phyloP scores from a whole-genome alignment of 1,140 invertebrate genomes.

The Drosophila pachea region DNA sequence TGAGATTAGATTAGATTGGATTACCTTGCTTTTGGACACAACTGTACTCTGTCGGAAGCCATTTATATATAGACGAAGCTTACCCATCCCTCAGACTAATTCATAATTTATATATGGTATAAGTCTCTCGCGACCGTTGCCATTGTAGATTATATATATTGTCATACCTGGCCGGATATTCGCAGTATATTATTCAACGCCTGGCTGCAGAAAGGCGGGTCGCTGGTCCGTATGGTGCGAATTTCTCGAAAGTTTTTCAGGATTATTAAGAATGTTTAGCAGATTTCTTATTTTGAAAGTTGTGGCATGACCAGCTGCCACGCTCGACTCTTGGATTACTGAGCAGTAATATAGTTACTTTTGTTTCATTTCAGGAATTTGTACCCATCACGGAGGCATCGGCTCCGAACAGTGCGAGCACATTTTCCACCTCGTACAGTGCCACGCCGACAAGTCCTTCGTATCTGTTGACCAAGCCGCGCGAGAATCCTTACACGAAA shows the following conservation, averaged over 20 bases:
- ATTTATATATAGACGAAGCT: no score
- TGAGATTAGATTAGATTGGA: neutral
- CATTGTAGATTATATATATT: no score
- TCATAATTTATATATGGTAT: no score
- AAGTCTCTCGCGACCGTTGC: no score
- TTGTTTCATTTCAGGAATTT: slow-evolving; percentile 64
- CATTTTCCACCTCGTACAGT: slow-evolving; percentile 65
- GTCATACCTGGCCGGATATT: no score
- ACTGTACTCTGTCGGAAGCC: no score
- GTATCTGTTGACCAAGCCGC: slow-evolving; percentile 84
- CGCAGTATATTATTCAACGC: no score
- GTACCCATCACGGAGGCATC: slow-evolving; percentile 58
- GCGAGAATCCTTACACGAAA: slow-evolving; percentile 91
- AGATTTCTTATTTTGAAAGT: neutral
- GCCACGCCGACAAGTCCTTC: slow-evolving; percentile 83
- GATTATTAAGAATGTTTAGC: neutral
- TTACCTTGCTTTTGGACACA: neutral
- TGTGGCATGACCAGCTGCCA: neutral
- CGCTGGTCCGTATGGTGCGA: no score
- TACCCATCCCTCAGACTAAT: no score
- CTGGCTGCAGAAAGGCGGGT: no score
- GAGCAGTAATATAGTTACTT: neutral
- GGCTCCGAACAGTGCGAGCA: slow-evolving; percentile 67
- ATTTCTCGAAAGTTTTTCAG: no score
- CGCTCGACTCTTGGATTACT: no score